Evolutionary conservation across 2,797 vertebrate species (phyloP).

Genomic region (Chelonia mydas): DNA sequence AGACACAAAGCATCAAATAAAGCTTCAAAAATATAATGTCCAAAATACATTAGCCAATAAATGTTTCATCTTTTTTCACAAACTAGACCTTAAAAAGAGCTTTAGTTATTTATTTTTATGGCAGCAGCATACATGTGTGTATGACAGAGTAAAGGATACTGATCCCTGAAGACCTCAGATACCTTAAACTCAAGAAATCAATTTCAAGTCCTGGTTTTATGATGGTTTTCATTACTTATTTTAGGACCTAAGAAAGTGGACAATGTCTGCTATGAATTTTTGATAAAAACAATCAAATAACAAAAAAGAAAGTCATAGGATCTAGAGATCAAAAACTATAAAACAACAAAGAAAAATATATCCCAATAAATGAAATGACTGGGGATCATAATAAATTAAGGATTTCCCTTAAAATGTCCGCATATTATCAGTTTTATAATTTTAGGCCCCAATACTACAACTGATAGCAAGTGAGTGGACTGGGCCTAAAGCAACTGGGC

Average conservation of each 20-base stretch:
- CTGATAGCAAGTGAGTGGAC: rapidly evolving
- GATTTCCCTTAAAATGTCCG: neutral
- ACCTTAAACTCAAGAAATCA: constrained; percentile 74
- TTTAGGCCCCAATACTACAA: neutral
- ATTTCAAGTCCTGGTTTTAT: constrained; percentile 66
- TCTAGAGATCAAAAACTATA: constrained; percentile 14
- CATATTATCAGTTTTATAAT: neutral
- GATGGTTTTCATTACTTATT: constrained; percentile 70
- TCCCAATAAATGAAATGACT: neutral
- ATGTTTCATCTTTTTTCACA: constrained; percentile 65
- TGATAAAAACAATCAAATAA: constrained; percentile 14
- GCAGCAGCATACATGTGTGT: constrained; percentile 60
- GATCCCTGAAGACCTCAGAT: constrained; percentile 69
- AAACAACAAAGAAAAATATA: neutral
- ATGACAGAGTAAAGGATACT: constrained; percentile 62
- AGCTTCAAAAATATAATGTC: constrained; percentile 70
- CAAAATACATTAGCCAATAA: constrained; percentile 66
- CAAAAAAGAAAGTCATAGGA: constrained; percentile 8
- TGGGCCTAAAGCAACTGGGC: neutral
- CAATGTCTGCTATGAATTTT: constrained; percentile 25
- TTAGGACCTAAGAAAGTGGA: constrained; percentile 44
- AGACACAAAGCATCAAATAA: constrained; percentile 57
- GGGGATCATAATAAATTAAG: neutral
- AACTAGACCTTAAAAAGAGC: constrained; percentile 68
- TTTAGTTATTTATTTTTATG: constrained; percentile 77